Evolutionary conservation across 2,113 vertebrate species (phyloP), one percentile per base, ranked within the genome.

Genomic region (Verasper variegatus): DNA sequence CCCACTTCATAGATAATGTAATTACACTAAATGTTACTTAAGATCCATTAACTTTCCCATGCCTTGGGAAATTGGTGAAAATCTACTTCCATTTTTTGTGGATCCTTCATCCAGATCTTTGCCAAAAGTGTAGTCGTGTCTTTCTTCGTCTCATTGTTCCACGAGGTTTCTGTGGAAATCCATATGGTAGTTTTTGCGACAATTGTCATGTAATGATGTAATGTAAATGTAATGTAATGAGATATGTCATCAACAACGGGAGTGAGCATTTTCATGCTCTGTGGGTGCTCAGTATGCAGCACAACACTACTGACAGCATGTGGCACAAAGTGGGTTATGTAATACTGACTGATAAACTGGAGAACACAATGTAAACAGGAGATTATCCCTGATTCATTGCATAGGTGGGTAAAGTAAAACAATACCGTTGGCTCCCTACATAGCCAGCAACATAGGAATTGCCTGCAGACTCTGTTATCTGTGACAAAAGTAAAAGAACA

Each of bases 371-470:
- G 31, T 68, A 73, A 76, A 62, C 74, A 74, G 61, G 37, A 26
- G 71, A 61, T 59, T 55, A 68, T 74, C 23, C 31, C n/a, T 45
- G n/a, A 71, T 37, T 66, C 55, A 49, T n/a, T 62, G 45, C 56
- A 49, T 67, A 80, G 45, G n/a, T 27, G 23, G 76, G 35, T 27
- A 26, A 63, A 59, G 20, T 54, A 45, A 45, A 26, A 21, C 15
- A 21, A 24, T 17, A n/a, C 23, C 17, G 42, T 14, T 14, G 5
- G 10, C 21, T 49, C 35, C 6, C 9, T 12, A 10, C 27, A 23
- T 1, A 42, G 27, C 67, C 40, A 56, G 6, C 54, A 58, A 80
- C 31, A 20, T 45, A 23, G 57, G 14, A 37, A 55, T 49, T 57
- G 17, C 18, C 37, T 23, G 24, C 13, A 42, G 24, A 58, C 40